Conservation (phyloP, 2,888 invertebrate species). For the Unio pictorum region DNA sequence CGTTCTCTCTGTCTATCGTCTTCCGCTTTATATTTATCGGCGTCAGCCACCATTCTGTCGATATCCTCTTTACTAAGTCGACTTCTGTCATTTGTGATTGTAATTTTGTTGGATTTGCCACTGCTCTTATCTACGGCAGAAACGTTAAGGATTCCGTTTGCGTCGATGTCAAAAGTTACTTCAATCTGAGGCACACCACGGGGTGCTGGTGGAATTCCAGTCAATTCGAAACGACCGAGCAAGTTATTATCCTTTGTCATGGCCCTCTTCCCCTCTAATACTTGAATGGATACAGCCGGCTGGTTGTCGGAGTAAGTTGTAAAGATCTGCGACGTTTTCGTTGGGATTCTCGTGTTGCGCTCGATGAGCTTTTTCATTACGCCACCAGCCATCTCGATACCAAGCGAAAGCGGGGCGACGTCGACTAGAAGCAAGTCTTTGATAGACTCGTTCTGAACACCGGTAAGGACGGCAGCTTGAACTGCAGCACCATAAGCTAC, state of each 20-base stretch:
- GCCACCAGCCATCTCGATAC: constrained; percentile 76
- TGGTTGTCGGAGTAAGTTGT: constrained; percentile 94
- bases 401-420: constrained; percentile 68
- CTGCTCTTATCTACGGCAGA: constrained; percentile 80
- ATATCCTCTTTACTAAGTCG: constrained; percentile 89
- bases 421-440: constrained; percentile 90
- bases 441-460: constrained; percentile 77
- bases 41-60: constrained; percentile 77
- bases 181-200: constrained; percentile 65
- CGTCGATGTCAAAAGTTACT: constrained; percentile 89
- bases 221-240: constrained; percentile 60
- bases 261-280: constrained; percentile 93
- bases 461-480: constrained; percentile 79
- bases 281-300: constrained; percentile 71
- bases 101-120: constrained; percentile 85
- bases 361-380: constrained; percentile 59
- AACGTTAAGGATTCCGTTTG: constrained; percentile 82
- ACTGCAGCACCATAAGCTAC: constrained; percentile 80
- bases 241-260: constrained; percentile 94
- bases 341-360: constrained; percentile 67
- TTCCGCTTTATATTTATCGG: constrained; percentile 63
- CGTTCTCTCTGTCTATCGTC: constrained; percentile 63
- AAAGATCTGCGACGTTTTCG: constrained; percentile 74
- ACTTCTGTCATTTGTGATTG: constrained; percentile 90
- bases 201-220: constrained; percentile 65